Base-by-base conservation (phyloP, 1,140 invertebrate species). In the Latrodectus geometricus region DNA sequence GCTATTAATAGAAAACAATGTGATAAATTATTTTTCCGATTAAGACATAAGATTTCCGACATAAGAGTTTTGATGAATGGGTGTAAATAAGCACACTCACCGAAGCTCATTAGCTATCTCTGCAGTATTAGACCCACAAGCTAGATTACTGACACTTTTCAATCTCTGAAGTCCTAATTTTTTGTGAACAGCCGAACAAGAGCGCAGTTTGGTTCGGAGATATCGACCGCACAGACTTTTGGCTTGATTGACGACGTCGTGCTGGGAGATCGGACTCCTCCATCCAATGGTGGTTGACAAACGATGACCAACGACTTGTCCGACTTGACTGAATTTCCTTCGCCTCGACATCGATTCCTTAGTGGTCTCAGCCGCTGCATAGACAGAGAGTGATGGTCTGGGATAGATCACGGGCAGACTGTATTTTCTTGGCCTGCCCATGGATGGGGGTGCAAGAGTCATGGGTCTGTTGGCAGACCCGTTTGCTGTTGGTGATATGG, bases 121-220 rank as follows among this genome's bases (percentile, higher is more conserved):
- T 14, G 85, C 85, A 17, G 85, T 76, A 0, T 90, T 90, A 14
- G 93, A 90, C 35, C 92, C 9, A 35, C 76, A 65, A 15, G 78
- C 75, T 0, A 84, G 49, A 35, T 82, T 82, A 15, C 86, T 82
- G 35, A 93, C 92, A 82, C 93, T 94, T 61, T 94, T 90, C 77
- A 95, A 92, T 54, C 94, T 90, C 85, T 94, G 94, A 11, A 95
- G 89, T 0, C 94, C 94, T 15, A 95, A 90, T 89, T 95, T 95
- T 69, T 93, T 86, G 93, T 77, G 94, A 93, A 79, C 94, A 93
- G 23, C 95, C 93, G 0, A 93, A 93, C 49, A 94, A 91, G 94
- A 91, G 88, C 94, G 94, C 20, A 95, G 89, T 1, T 94, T 92
- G 65, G 92, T 92, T 35, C 94, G 92, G 49, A 95, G 93, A 88